Evolutionary conservation across 2,113 vertebrate genomes (phyloP), one percentile per base, ranked within the genome.

Genomic region (Lophius piscatorius): DNA sequence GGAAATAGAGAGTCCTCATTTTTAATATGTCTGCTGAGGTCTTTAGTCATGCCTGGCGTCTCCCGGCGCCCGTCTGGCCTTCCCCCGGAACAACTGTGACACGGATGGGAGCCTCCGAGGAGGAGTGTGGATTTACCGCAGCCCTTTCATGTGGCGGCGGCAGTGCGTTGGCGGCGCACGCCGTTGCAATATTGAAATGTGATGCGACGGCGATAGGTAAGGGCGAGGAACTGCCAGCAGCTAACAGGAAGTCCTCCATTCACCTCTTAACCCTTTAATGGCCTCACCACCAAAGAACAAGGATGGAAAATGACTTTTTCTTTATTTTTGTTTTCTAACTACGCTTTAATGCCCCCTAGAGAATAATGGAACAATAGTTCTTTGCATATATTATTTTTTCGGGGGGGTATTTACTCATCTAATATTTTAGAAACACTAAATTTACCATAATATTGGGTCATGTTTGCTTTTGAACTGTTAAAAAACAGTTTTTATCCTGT

Each of bases 61-160:
- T 75, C 57, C 42, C 60, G n/a, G 70, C 46, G 41, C 57, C 67
- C 66, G 74, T 47, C 62, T 74, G 65, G 56, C 63, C 64, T 58
- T n/a, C 46, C 74, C 64, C 51, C 16, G 9, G 73, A 85, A 76
- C 52, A 55, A 68, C 63, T 73, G 70, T 63, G 80, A 86, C 86
- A 79, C 54, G 26, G 78, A 80, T 74, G 63, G 36, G 65, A 78
- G 74, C 63, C 69, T 78, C 72, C 4, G 8, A 67, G 78, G 63
- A 65, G 69, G 60, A 74, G 60, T 74, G 75, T 55, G 65, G 65
- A 80, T 88, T 79, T 81, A 65, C 76, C 17, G 72, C 52, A 68
- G 80, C 58, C 74, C 88, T 92, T 90, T 91, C 86, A 90, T 88
- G 88, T 88, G 88, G 90, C 87, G 89, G 89, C 82, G 89, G 89